Evolutionary conservation across 2,113 vertebrate species (phyloP).

Genomic region (Uria lomvia): DNA sequence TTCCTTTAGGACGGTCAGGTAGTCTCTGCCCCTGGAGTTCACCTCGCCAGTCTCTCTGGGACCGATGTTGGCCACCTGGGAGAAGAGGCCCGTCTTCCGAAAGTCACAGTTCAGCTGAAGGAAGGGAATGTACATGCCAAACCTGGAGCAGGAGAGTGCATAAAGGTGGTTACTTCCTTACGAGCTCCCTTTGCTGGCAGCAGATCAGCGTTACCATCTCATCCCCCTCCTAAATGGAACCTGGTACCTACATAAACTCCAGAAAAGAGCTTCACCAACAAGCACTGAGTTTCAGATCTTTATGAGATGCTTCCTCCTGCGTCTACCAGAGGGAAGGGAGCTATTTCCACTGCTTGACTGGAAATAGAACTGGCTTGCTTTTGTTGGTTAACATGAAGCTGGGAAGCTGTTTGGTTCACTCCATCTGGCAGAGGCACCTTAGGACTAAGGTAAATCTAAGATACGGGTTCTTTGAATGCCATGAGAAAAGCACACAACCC

Average conservation of each 20-base stretch:
- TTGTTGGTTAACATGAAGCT: not conserved
- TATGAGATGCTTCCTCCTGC: not conserved
- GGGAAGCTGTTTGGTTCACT: not conserved
- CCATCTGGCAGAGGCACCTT: not conserved
- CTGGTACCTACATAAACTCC: not conserved
- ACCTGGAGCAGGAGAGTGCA: slow-evolving; percentile 70
- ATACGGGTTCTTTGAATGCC: rapidly evolving
- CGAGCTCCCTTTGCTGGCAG: not conserved
- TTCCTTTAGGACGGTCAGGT: slow-evolving; percentile 89
- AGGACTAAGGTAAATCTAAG: not conserved
- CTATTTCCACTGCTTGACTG: not conserved
- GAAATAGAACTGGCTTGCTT: not conserved
- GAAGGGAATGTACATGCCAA: slow-evolving; percentile 98
- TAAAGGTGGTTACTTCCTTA: not conserved
- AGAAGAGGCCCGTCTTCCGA: slow-evolving; percentile 78
- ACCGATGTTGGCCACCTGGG: slow-evolving; percentile 83
- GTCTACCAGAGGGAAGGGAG: not conserved
- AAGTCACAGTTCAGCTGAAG: slow-evolving; percentile 91
- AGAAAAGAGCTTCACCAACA: not conserved
- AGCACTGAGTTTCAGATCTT: not conserved
- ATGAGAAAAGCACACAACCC: not conserved
- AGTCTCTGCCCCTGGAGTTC: slow-evolving; percentile 81
- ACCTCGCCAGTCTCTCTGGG: slow-evolving; percentile 81
- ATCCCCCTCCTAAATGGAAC: rapidly evolving
- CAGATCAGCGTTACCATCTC: rapidly evolving